Evolutionary conservation across 2,888 invertebrate genomes (phyloP).

Genomic region (Oxytorus armatus): DNA sequence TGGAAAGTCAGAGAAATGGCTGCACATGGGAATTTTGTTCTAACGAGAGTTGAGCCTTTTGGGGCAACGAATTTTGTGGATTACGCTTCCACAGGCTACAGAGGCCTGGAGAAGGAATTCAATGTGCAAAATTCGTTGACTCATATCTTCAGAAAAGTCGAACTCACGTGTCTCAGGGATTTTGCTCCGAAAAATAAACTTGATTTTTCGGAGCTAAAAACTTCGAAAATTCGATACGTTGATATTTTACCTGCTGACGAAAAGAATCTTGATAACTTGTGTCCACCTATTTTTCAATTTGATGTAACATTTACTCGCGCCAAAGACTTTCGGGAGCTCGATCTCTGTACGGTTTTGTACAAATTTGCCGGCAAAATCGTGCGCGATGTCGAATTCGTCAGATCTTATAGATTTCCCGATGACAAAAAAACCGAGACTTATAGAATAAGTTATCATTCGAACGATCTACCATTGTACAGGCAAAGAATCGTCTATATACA

Average conservation of each 20-base stretch:
- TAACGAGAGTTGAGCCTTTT: slow-evolving; percentile 83
- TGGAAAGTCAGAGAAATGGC: slow-evolving; percentile 87
- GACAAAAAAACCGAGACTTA: slow-evolving; percentile 79
- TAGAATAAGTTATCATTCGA: slow-evolving; percentile 82
- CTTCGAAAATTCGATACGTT: slow-evolving; percentile 38
- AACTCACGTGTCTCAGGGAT: slow-evolving; percentile 65
- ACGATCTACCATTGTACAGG: slow-evolving; percentile 79
- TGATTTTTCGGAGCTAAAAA: slow-evolving; percentile 28
- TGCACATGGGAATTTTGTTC: slow-evolving; percentile 84
- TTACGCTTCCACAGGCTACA: slow-evolving; percentile 85
- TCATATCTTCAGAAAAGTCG: slow-evolving; percentile 77
- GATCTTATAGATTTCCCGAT: slow-evolving; percentile 76
- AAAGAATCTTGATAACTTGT: slow-evolving; percentile 67
- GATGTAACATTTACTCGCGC: slow-evolving; percentile 80
- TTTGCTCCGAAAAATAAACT: slow-evolving; percentile 69
- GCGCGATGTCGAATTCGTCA: slow-evolving; percentile 77
- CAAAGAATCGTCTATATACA: slow-evolving; percentile 81
- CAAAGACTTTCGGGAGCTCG: slow-evolving; percentile 69
- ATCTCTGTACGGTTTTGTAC: slow-evolving; percentile 78
- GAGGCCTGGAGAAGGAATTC: slow-evolving; percentile 82
- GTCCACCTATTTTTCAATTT: slow-evolving; percentile 77
- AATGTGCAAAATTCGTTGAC: slow-evolving; percentile 79
- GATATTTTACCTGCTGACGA: slow-evolving; percentile 61
- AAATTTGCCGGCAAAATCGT: slow-evolving; percentile 80
- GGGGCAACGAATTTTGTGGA: slow-evolving; percentile 77